Evolutionary conservation across 2,888 invertebrate species (phyloP).

Genomic region (Stenodera caucasica): DNA sequence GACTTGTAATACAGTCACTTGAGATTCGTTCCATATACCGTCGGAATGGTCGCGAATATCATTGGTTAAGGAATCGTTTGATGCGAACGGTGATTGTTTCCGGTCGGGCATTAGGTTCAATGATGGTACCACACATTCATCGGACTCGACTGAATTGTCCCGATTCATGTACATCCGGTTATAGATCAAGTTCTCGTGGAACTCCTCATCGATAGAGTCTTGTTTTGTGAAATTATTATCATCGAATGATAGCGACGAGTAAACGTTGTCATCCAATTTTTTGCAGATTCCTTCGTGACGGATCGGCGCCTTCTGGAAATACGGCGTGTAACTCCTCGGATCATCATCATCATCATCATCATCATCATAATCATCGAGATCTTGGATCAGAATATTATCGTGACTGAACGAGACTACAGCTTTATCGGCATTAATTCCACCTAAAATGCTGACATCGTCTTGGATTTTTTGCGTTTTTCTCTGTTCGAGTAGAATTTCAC

Average conservation of each 20-base stretch:
- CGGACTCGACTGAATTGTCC: conserved; percentile 58
- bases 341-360: conserved; percentile 37
- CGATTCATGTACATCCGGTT: conserved; percentile 72
- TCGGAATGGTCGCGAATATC: conserved; percentile 82
- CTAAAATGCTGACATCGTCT: conserved; percentile 55
- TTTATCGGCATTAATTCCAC: conserved; percentile 54
- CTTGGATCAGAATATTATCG: conserved; percentile 59
- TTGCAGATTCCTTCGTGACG: conserved; percentile 45
- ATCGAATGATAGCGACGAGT: conserved; percentile 48
- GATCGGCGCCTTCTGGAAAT: conserved; percentile 59
- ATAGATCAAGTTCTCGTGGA: conserved; percentile 79
- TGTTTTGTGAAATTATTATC: conserved; percentile 47
- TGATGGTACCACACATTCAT: conserved; percentile 58
- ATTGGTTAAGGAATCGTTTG: conserved; percentile 81
- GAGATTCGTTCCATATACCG: conserved; percentile 88
- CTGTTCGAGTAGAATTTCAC: conserved; percentile 70
- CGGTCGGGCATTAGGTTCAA: conserved; percentile 55
- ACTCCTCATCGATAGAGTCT: conserved; percentile 68
- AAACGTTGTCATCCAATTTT: conserved; percentile 46
- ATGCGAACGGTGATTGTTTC: conserved; percentile 73
- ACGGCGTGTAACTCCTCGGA: conserved; percentile 43
- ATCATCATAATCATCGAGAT: conserved; percentile 36
- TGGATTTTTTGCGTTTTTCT: conserved; percentile 58
- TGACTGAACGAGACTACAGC: conserved; percentile 63
- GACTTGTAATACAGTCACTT: conserved; percentile 78